Evolutionary conservation across 2,113 vertebrate species (phyloP).

Genomic region (Microtus montanus): DNA sequence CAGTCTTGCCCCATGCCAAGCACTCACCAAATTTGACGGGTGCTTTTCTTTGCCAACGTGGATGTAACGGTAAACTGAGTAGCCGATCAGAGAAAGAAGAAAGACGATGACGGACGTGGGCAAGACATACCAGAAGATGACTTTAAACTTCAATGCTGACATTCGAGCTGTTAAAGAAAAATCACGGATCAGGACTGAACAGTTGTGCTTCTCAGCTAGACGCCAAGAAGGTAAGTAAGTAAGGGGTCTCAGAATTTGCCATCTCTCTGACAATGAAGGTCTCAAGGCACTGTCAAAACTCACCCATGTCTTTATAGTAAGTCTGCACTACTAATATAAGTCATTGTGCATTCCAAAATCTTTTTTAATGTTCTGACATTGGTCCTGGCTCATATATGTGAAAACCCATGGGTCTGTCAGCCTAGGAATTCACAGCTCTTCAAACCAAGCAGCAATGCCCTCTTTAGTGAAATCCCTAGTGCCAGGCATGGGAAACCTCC

Average conservation of each 20-base stretch:
- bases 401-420: neutral
- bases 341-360: neutral
- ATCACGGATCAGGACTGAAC: neutral
- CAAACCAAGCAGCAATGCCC: neutral
- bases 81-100: conserved; percentile 80
- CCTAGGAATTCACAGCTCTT: neutral
- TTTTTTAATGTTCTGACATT: neutral
- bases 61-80: conserved; percentile 85
- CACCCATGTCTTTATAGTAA: neutral
- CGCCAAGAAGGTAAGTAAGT: neutral
- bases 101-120: conserved; percentile 80
- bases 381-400: neutral
- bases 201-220: neutral
- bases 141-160: conserved; percentile 71
- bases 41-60: conserved; percentile 83
- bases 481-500: neutral
- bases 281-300: neutral
- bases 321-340: neutral
- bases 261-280: neutral
- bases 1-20: neutral
- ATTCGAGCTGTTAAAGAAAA: conserved; percentile 81
- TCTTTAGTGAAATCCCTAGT: neutral
- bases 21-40: conserved; percentile 88
- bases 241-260: neutral
- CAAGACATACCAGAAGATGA: conserved; percentile 85